A percentile compares a stretch with the other conserved stretches of the same genome.
These are phyloP conservation scores for Allygus modestus DNA, from an alignment of 2,888 invertebrate genomes.

Conservation along the genomic window DNA sequence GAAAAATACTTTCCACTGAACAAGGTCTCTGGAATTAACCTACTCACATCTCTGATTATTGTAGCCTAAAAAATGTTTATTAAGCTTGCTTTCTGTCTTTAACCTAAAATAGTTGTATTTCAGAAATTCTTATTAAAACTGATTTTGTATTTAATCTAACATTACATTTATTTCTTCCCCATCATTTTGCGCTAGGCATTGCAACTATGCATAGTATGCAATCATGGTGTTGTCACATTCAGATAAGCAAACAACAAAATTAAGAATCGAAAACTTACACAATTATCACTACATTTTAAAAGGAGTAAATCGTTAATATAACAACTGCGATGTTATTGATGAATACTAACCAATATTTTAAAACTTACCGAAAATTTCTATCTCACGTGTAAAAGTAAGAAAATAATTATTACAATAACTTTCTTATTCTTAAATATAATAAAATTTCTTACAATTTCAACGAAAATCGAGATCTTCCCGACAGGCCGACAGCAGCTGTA, in stretches of 20 bases:
- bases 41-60: no score
- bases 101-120: no score
- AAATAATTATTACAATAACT: slow-evolving; percentile 1
- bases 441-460: slow-evolving; percentile 3
- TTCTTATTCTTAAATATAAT: not conserved
- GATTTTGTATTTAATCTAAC: no score
- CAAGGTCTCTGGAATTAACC: no score
- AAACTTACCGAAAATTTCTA: not conserved
- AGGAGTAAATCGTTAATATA: not conserved
- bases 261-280: not conserved
- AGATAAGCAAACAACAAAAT: slow-evolving; percentile 42
- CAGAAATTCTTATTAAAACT: no score
- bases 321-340: not conserved
- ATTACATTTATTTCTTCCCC: no score
- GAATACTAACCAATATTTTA: not conserved
- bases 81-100: no score
- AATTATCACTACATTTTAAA: not conserved
- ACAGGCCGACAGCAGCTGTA: slow-evolving; percentile 23
- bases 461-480: slow-evolving; percentile 26
- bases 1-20: no score
- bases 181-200: not conserved
- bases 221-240: slow-evolving; percentile 44
- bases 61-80: no score
- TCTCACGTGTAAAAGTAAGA: not conserved
- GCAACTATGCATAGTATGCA: slow-evolving; percentile 22